Percentiles rank a stretch among this genome's conserved stretches.
These are phyloP conservation scores for Biston betularia DNA, from an alignment of 2,888 invertebrate species.

Conservation along the genomic window DNA sequence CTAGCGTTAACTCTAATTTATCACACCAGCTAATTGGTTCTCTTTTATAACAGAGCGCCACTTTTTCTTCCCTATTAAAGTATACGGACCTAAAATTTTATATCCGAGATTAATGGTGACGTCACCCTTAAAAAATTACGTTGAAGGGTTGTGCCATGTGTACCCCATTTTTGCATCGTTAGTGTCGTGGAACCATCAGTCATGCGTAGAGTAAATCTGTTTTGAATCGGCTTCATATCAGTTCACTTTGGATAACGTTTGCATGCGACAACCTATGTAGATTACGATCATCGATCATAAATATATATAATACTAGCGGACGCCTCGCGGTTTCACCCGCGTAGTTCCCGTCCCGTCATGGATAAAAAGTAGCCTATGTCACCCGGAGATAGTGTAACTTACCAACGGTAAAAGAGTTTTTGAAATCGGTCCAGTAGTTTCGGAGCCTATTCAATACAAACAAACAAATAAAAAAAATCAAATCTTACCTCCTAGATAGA, in stretches of 20 bases:
- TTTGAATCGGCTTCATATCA: slow-evolving; percentile 52
- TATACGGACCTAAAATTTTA: slow-evolving; percentile 46
- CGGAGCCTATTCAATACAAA: too few relatives aligned
- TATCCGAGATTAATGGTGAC: slow-evolving; percentile 72
- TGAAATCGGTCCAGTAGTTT: too few relatives aligned
- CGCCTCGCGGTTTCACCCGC: too few relatives aligned
- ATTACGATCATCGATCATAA: slow-evolving; percentile 16
- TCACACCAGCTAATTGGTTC: slow-evolving; percentile 39
- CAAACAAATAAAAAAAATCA: too few relatives aligned
- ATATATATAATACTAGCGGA: too few relatives aligned
- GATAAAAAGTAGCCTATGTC: too few relatives aligned
- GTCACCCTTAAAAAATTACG: slow-evolving; percentile 77
- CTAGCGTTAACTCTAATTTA: slow-evolving; percentile 17
- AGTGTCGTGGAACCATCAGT: slow-evolving; percentile 70
- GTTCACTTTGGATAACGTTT: slow-evolving; percentile 44
- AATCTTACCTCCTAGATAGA: too few relatives aligned
- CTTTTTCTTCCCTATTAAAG: slow-evolving; percentile 23
- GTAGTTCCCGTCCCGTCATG: too few relatives aligned
- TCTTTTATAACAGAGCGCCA: slow-evolving; percentile 22
- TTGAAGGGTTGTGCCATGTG: slow-evolving; percentile 61
- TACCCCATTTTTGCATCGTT: slow-evolving; percentile 73
- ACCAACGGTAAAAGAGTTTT: too few relatives aligned
- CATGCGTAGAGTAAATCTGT: slow-evolving; percentile 64
- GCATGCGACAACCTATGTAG: slow-evolving; percentile 15
- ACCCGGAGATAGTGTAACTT: too few relatives aligned